Conservation (phyloP, 2,888 invertebrate species). For the Tipula unca region DNA sequence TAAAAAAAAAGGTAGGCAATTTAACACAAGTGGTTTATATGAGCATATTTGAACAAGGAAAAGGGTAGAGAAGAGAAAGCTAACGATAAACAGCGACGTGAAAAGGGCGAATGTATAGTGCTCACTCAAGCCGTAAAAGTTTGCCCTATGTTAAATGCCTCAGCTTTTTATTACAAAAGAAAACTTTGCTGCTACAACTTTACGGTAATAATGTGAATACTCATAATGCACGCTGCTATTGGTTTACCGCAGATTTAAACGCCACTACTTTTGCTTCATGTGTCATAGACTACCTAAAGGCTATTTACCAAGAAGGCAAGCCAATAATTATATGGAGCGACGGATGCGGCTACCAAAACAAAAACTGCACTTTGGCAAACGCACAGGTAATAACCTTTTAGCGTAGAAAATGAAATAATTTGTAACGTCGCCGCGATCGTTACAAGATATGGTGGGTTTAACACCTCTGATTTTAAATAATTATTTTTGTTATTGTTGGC, state of each 20-base stretch:
- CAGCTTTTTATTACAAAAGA: constrained; percentile 22
- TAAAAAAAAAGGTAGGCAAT: no score
- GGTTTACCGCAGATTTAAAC: constrained; percentile 23
- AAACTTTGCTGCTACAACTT: constrained; percentile 20
- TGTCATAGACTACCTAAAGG: constrained; percentile 1
- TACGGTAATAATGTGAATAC: constrained; percentile 22
- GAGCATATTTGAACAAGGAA: neutral
- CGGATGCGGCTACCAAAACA: neutral
- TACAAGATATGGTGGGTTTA: no score
- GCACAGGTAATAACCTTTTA: neutral
- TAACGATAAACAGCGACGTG: neutral
- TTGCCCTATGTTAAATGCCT: constrained; percentile 22
- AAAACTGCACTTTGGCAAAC: neutral
- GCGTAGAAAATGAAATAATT: no score
- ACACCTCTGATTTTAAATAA: no score
- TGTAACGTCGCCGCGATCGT: no score
- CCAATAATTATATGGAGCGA: constrained; percentile 14
- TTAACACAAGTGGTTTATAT: neutral
- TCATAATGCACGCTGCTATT: constrained; percentile 16
- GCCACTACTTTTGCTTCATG: constrained; percentile 22
- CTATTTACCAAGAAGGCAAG: neutral
- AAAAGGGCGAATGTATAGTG: neutral
- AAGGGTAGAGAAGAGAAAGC: neutral
- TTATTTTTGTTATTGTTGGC: no score
- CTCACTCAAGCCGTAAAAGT: constrained; percentile 22